phyloP scores from a whole-genome alignment of 2,888 invertebrate genomes.

The Dolichomitus sp. region DNA sequence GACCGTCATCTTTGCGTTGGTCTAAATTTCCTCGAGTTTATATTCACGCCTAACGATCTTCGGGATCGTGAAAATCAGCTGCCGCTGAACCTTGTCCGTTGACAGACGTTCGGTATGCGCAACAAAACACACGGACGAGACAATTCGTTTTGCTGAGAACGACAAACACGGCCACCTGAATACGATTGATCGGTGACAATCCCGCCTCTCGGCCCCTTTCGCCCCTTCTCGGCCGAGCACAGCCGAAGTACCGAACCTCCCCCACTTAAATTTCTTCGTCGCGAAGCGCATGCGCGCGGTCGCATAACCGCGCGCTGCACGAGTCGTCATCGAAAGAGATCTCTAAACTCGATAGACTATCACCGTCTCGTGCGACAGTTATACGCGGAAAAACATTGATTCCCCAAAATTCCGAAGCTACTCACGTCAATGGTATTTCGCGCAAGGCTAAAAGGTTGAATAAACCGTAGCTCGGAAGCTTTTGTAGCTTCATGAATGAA shows the following conservation, averaged over 20 bases:
- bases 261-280: constrained; percentile 5
- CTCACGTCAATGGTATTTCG: background rate
- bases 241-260: background rate
- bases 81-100: background rate
- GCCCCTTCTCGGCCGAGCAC: background rate
- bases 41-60: background rate
- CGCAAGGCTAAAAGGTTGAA: background rate
- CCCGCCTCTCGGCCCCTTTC: constrained; percentile 47
- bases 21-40: constrained; percentile 4
- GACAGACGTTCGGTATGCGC: constrained; percentile 15
- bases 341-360: background rate
- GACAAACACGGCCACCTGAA: constrained; percentile 63
- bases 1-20: constrained; percentile 90
- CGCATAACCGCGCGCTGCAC: background rate
- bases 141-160: constrained; percentile 19
- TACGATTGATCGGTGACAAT: constrained; percentile 71
- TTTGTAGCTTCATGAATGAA: background rate
- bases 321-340: background rate
- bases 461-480: background rate
- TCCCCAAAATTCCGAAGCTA: background rate
- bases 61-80: constrained; percentile 19
- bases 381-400: background rate
- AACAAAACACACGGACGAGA: constrained; percentile 38
- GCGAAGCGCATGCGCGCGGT: constrained; percentile 4
- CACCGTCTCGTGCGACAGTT: background rate